These are phyloP conservation scores for Drosophila rellima DNA, from an alignment of 2,888 invertebrate genomes.

Conservation along the genomic window DNA sequence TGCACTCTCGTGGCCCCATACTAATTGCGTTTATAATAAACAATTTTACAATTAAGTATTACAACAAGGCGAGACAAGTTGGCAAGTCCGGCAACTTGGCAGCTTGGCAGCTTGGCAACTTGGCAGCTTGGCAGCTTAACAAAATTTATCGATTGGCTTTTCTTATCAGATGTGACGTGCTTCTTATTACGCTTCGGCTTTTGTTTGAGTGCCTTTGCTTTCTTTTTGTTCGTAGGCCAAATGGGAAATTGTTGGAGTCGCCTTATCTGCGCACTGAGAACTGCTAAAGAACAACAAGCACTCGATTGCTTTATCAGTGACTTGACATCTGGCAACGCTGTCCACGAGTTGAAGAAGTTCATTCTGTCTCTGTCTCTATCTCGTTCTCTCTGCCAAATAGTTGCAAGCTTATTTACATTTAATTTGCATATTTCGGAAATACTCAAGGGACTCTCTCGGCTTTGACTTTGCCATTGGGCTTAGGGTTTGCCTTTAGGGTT, in stretches of 20 bases:
- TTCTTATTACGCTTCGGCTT: conserved; percentile 55
- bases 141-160: conserved; percentile 54
- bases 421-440: conserved; percentile 83
- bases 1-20: conserved; percentile 23
- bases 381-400: conserved; percentile 67
- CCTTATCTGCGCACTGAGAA: conserved; percentile 61
- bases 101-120: conserved; percentile 16
- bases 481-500: conserved; percentile 8
- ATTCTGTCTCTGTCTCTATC: neutral
- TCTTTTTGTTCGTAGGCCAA: conserved; percentile 50
- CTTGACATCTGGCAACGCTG: conserved; percentile 42
- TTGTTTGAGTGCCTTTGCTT: conserved; percentile 5
- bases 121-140: conserved; percentile 30
- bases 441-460: conserved; percentile 7
- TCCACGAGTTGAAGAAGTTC: neutral
- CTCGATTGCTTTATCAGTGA: conserved; percentile 45
- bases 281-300: conserved; percentile 52
- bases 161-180: conserved; percentile 65
- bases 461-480: no score
- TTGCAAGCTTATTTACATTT: conserved; percentile 84
- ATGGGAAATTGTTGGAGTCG: conserved; percentile 27
- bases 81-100: conserved; percentile 20
- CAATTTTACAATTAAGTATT: conserved; percentile 62
- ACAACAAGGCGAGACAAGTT: conserved; percentile 27
- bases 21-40: conserved; percentile 70